phyloP scores from a whole-genome alignment of 2,797 vertebrate species.

The Chaenodraco wilsoni region DNA sequence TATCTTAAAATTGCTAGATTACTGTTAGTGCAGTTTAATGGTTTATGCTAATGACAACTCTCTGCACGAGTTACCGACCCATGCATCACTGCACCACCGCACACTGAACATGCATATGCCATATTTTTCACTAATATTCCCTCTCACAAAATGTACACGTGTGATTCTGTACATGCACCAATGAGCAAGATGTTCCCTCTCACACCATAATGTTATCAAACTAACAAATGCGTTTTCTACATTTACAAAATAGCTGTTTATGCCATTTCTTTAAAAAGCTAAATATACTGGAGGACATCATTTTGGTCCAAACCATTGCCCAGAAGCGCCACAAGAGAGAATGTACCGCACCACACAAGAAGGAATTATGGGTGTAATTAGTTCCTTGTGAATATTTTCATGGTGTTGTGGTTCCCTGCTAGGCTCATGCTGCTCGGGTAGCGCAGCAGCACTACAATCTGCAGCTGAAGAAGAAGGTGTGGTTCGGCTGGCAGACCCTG shows the following conservation, averaged over 20 bases:
- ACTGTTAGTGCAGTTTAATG: slow-evolving; percentile 25
- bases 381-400: slow-evolving; percentile 47
- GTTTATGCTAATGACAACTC: slow-evolving; percentile 49
- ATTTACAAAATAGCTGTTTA: slow-evolving; percentile 5
- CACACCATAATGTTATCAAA: neutral
- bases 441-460: slow-evolving; percentile 87
- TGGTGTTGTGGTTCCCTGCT: slow-evolving; percentile 43
- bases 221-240: neutral
- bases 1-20: slow-evolving; percentile 16
- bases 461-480: slow-evolving; percentile 89
- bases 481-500: slow-evolving; percentile 88
- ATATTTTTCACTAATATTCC: slow-evolving; percentile 27
- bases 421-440: slow-evolving; percentile 77
- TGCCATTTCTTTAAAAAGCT: slow-evolving; percentile 10
- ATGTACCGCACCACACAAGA: slow-evolving; percentile 19
- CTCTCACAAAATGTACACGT: neutral
- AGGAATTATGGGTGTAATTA: slow-evolving; percentile 44
- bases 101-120: slow-evolving; percentile 33
- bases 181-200: slow-evolving; percentile 2
- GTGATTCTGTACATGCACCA: neutral
- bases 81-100: slow-evolving; percentile 19
- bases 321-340: slow-evolving; percentile 17
- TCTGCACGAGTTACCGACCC: slow-evolving; percentile 25
- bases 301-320: slow-evolving; percentile 20
- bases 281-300: slow-evolving; percentile 3